Percentiles rank a stretch among this genome's conserved stretches.
Conservation (phyloP, 2,113 vertebrate species). For the Gila orcuttii region DNA sequence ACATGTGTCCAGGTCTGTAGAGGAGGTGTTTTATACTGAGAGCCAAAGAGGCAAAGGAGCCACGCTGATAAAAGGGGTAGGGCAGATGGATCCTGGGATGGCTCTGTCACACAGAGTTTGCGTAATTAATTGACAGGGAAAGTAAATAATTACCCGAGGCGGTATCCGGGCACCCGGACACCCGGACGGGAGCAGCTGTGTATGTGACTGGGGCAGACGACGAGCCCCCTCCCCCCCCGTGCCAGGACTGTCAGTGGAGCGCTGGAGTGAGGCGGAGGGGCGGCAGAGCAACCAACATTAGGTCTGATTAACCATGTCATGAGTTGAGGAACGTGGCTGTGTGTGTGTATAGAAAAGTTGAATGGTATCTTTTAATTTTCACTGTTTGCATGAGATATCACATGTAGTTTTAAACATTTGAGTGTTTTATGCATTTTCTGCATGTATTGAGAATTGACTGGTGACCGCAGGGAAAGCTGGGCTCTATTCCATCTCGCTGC, state of each 20-base stretch:
- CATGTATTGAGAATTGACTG: constrained; percentile 43
- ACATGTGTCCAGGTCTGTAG: neutral
- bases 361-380: constrained; percentile 9
- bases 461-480: constrained; percentile 39
- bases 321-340: constrained; percentile 60
- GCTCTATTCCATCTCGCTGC: constrained; percentile 30
- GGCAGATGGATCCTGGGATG: constrained; percentile 65
- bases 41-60: constrained; percentile 6
- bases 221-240: constrained; percentile 20
- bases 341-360: neutral
- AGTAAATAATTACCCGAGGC: constrained; percentile 56
- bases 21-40: constrained; percentile 31
- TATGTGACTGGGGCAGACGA: constrained; percentile 47
- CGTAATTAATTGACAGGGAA: constrained; percentile 73
- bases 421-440: constrained; percentile 28
- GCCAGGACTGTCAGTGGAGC: constrained; percentile 67
- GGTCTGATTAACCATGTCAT: constrained; percentile 72
- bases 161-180: constrained; percentile 63
- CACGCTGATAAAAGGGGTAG: constrained; percentile 35
- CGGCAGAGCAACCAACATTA: constrained; percentile 61
- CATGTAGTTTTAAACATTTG: neutral
- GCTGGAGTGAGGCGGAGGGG: constrained; percentile 61
- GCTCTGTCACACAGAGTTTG: constrained; percentile 67
- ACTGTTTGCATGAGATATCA: neutral
- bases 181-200: constrained; percentile 73